Base-by-base conservation (phyloP, 2,797 vertebrate species). In the Microctenopoma stevenorrisi region DNA sequence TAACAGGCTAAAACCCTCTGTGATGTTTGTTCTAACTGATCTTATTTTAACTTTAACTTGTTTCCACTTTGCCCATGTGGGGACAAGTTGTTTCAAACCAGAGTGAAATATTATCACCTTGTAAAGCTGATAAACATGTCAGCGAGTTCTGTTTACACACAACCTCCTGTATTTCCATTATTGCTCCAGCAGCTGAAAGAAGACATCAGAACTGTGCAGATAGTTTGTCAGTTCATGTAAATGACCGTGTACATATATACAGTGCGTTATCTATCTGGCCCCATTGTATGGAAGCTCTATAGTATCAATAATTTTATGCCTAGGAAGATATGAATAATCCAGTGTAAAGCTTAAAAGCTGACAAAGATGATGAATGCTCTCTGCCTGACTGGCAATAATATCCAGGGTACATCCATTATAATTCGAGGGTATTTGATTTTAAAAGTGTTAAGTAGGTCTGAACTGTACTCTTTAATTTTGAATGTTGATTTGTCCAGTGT, bases 401-500 rank as follows among this genome's bases (percentile, higher is more conserved):
- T 30, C 18, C 7, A 4, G 12, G 25, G 57, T 28, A 7, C 11
- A 38, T 53, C 9, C 49, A 16, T 33, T 38, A 14, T 13, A 59
- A 57, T 25, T 33, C 57, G 5, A 61, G 18, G 33, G 55, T 58
- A 42, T n/a, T 38, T 56, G n/a, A 43, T 48, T 58, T 59, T 12
- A 16, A 63, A 60, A 46, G 28, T 37, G 10, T 48, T 14, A 68
- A 70, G 26, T 42, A 38, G n/a, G 40, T 37, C n/a, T 42, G 35
- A 35, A 65, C 48, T 57, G 8, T 16, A 44, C 16, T 51, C n/a
- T n/a, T 22, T 10, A 38, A 25, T 37, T 47, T 35, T 64, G 14
- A 64, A 63, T 54, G 44, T 51, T 26, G 38, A 25, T 38, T 62
- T 57, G 52, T 16, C 38, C 42, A 13, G 33, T 64, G 26, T 55